Percentiles rank a stretch among this genome's conserved stretches.
Conservation (phyloP, 2,113 vertebrate species). For the Eptatretus burgeri region DNA sequence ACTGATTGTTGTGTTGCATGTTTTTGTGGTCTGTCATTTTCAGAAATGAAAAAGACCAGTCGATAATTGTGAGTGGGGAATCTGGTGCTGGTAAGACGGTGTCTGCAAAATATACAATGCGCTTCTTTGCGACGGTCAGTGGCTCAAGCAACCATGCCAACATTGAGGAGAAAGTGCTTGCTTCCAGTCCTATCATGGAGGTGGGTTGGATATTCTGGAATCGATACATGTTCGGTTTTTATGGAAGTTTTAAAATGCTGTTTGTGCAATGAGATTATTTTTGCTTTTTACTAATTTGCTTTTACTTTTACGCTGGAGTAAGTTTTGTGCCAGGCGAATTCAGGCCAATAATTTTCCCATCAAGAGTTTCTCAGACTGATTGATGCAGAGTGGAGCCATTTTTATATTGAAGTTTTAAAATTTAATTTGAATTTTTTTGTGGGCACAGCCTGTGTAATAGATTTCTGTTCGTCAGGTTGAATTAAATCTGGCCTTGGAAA, state of each 20-base stretch:
- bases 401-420: no score
- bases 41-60: constrained; percentile 75
- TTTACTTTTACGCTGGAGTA: no score
- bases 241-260: background rate
- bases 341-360: no score
- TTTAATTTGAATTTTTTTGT: no score
- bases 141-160: constrained; percentile 46
- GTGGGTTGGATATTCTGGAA: constrained; percentile 14
- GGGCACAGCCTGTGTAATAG: no score
- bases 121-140: constrained; percentile 83
- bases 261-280: background rate
- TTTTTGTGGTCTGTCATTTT: background rate
- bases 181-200: constrained; percentile 80
- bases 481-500: no score
- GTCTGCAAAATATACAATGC: constrained; percentile 74
- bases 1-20: background rate
- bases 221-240: background rate
- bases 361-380: no score
- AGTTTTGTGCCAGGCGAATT: no score
- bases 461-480: no score
- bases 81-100: constrained; percentile 91
- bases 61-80: constrained; percentile 84
- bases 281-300: background rate
- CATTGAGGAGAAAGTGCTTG: constrained; percentile 73
- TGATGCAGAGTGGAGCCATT: no score